Evolutionary conservation across 2,888 invertebrate species (phyloP).

Genomic region (Meandrusa payeni): DNA sequence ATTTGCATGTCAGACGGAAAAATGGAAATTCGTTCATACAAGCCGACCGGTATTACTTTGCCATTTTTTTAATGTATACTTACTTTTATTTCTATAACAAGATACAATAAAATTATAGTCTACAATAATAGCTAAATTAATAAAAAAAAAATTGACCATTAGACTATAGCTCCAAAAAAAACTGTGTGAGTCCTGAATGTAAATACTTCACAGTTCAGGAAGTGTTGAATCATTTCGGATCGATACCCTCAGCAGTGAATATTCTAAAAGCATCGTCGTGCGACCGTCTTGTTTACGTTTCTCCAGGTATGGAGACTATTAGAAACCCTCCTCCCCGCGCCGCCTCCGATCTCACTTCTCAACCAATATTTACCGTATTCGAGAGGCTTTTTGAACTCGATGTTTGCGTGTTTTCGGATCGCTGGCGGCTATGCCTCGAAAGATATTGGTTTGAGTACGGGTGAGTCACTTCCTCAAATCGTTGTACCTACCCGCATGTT

Average conservation of each 20-base stretch:
- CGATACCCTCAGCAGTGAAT: slow-evolving; percentile 58
- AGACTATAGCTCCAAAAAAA: too few species aligned
- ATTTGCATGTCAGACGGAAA: too few species aligned
- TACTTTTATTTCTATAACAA: too few species aligned
- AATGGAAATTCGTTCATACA: too few species aligned
- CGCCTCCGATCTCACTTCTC: slow-evolving; percentile 77
- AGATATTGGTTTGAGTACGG: slow-evolving; percentile 76
- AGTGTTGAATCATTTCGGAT: slow-evolving; percentile 30
- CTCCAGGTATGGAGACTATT: slow-evolving; percentile 82
- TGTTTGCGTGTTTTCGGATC: slow-evolving; percentile 80
- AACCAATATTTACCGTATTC: slow-evolving; percentile 79
- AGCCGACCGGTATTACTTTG: too few species aligned
- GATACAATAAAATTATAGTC: too few species aligned
- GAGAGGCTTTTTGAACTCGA: slow-evolving; percentile 79
- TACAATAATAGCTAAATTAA: too few species aligned
- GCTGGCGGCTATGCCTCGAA: slow-evolving; percentile 69
- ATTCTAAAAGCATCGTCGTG: slow-evolving; percentile 65
- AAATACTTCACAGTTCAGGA: slow-evolving; percentile 10
- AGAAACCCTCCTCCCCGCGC: slow-evolving; percentile 44
- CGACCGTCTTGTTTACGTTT: slow-evolving; percentile 68
- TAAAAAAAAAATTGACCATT: too few species aligned
- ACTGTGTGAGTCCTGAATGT: too few species aligned
- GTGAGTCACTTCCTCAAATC: slow-evolving; percentile 70
- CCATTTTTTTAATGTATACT: too few species aligned
- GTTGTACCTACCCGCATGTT: slow-evolving; percentile 55